A percentile compares a stretch with the other conserved stretches of the same genome.
phyloP scores from a whole-genome alignment of 2,797 vertebrate species.

The Cottoperca gobio region DNA sequence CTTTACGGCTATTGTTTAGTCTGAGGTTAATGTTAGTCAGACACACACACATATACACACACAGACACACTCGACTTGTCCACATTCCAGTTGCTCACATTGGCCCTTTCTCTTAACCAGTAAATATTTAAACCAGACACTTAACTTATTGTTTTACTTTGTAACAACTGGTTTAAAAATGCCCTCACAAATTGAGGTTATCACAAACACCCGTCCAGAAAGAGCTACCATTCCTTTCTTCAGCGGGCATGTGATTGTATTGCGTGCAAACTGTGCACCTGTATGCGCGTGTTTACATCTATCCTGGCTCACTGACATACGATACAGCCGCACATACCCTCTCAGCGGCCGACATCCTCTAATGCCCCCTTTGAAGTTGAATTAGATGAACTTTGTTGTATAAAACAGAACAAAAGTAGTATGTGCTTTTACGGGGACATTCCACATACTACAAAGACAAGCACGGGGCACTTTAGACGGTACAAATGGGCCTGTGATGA shows the following conservation, averaged over 20 bases:
- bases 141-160: constrained; percentile 17
- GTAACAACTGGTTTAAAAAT: constrained; percentile 33
- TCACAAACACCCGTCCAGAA: constrained; percentile 3
- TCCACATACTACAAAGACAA: constrained; percentile 79
- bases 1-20: constrained; percentile 81
- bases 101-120: constrained; percentile 23
- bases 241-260: constrained; percentile 46
- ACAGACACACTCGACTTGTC: constrained; percentile 6
- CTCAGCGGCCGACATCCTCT: constrained; percentile 73
- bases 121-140: constrained; percentile 52
- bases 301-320: constrained; percentile 67
- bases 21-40: constrained; percentile 79
- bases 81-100: constrained; percentile 53
- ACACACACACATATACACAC: constrained; percentile 47
- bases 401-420: constrained; percentile 81
- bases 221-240: constrained; percentile 24
- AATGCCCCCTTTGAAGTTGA: constrained; percentile 83
- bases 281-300: constrained; percentile 77
- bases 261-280: constrained; percentile 77
- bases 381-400: constrained; percentile 83
- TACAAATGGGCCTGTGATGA: constrained; percentile 77
- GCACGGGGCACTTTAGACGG: constrained; percentile 75
- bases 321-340: constrained; percentile 70
- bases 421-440: constrained; percentile 79
- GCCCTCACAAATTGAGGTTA: constrained; percentile 24